phyloP scores from a whole-genome alignment of 1,140 invertebrate genomes.

The Grapholita molesta region DNA sequence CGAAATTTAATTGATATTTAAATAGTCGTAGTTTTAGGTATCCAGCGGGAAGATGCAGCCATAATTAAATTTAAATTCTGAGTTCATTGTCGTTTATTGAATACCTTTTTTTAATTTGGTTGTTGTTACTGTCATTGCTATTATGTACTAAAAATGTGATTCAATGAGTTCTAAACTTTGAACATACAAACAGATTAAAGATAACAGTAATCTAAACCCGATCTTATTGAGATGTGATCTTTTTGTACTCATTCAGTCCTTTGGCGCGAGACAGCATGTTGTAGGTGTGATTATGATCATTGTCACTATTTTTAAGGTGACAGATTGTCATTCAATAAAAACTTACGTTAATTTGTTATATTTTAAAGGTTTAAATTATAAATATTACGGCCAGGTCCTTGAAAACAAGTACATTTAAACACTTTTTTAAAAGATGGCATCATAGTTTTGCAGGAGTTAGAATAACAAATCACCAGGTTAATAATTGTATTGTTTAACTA shows the following conservation, averaged over 20 bases:
- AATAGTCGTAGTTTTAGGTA: neutral
- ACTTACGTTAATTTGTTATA: neutral
- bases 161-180: too few relatives aligned
- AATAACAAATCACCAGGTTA: too few relatives aligned
- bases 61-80: too few relatives aligned
- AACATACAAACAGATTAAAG: neutral
- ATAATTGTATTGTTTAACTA: too few relatives aligned
- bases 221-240: neutral
- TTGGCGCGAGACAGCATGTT: neutral
- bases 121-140: neutral
- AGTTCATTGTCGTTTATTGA: neutral
- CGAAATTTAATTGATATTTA: neutral
- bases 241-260: conserved; percentile 9
- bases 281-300: conserved; percentile 3
- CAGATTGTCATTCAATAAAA: neutral
- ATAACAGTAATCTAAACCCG: conserved; percentile 12
- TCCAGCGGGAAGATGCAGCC: neutral
- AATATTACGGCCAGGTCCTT: too few relatives aligned
- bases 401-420: too few relatives aligned
- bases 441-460: too few relatives aligned
- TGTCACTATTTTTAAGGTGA: neutral
- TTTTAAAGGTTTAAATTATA: too few relatives aligned
- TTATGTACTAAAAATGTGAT: neutral
- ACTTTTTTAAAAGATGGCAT: too few relatives aligned
- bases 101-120: neutral